Evolutionary conservation across 2,888 invertebrate species (phyloP).

Genomic region (Hedychridium roseum): DNA sequence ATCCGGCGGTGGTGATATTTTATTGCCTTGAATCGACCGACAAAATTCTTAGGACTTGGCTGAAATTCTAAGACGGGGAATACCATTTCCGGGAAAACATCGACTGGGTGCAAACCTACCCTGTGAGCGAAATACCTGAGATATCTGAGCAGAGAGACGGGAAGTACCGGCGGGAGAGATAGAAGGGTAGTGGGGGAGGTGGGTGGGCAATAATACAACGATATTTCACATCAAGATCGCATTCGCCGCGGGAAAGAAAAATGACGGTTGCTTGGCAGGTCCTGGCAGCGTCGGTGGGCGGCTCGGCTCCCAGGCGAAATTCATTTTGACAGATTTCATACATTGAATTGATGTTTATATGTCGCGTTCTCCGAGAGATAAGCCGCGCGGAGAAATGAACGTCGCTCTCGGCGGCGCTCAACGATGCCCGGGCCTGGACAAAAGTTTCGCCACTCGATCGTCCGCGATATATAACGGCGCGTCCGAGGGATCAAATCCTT

Average conservation of each 20-base stretch:
- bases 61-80: too few relatives aligned
- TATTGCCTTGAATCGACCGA: too few relatives aligned
- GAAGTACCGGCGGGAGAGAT: too few relatives aligned
- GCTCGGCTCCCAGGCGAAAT: conserved; percentile 53
- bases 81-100: too few relatives aligned
- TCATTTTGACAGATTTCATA: conserved; percentile 63
- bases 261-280: conserved; percentile 42
- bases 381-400: conserved; percentile 45
- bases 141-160: too few relatives aligned
- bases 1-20: too few relatives aligned
- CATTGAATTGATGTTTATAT: conserved; percentile 62
- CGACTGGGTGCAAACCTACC: too few relatives aligned
- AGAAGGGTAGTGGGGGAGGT: conserved; percentile 3
- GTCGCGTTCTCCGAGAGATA: conserved; percentile 56
- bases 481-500: conserved; percentile 53
- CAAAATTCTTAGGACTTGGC: too few relatives aligned
- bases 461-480: conserved; percentile 40
- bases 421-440: conserved; percentile 25
- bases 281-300: conserved; percentile 19
- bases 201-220: conserved; percentile 54
- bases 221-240: conserved; percentile 62
- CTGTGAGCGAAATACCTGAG: too few relatives aligned
- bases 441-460: conserved; percentile 40
- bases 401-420: conserved; percentile 14
- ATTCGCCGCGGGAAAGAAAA: conserved; percentile 57